phyloP scores from a whole-genome alignment of 2,888 invertebrate genomes.

The Philonicus albiceps region DNA sequence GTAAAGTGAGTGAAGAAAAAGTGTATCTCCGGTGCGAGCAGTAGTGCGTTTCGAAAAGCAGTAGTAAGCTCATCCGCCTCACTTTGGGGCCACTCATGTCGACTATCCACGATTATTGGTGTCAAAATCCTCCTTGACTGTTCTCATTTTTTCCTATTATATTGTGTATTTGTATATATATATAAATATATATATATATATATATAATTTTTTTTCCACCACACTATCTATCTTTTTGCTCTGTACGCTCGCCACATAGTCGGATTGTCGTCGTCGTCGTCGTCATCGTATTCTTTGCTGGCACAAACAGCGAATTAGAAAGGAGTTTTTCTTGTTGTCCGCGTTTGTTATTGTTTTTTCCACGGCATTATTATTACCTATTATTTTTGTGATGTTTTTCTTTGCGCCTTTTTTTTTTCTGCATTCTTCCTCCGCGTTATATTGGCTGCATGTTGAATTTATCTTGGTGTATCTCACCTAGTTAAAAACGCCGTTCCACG shows the following conservation, averaged over 20 bases:
- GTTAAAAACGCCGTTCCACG: not conserved
- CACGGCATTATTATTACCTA: constrained; percentile 24
- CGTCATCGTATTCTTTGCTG: not conserved
- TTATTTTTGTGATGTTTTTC: constrained; percentile 26
- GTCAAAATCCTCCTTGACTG: constrained; percentile 34
- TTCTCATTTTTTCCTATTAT: constrained; percentile 10
- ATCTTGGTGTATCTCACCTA: not conserved
- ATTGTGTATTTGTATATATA: not conserved
- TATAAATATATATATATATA: not conserved
- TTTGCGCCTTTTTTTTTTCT: not conserved
- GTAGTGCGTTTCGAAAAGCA: not conserved
- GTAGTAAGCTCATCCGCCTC: not conserved
- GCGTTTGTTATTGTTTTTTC: constrained; percentile 35
- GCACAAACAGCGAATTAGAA: constrained; percentile 23
- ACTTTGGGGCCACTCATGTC: not conserved
- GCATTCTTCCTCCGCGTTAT: not conserved
- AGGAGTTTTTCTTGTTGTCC: constrained; percentile 15
- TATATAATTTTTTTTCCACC: not conserved
- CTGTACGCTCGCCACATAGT: not conserved
- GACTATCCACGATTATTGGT: constrained; percentile 18
- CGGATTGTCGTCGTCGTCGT: not conserved
- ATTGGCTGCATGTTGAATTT: not conserved
- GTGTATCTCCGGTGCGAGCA: not conserved
- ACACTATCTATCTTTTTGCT: not conserved
- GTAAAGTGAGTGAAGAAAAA: not conserved